These are phyloP conservation scores for Notiomystis cincta DNA, from an alignment of 2,113 vertebrate species.

Conservation along the genomic window DNA sequence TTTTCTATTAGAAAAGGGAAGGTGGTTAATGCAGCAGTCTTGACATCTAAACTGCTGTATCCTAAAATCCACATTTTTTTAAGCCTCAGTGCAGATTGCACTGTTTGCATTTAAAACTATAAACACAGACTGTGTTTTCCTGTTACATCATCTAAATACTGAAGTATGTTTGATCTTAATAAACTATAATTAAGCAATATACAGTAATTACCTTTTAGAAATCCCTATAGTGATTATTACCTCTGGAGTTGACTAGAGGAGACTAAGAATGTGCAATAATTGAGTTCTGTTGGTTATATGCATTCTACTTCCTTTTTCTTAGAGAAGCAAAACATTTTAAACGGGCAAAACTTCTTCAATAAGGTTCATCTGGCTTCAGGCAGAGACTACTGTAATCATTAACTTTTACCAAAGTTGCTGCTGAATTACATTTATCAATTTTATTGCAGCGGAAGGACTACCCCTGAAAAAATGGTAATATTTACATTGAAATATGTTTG, in stretches of 20 bases:
- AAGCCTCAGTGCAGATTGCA: background rate
- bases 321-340: conserved; percentile 30
- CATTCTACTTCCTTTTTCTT: conserved; percentile 51
- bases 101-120: conserved; percentile 38
- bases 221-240: conserved; percentile 72
- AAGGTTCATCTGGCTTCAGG: conserved; percentile 25
- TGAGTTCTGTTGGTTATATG: conserved; percentile 62
- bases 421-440: background rate
- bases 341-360: conserved; percentile 35
- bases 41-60: conserved; percentile 8
- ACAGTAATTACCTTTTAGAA: conserved; percentile 73
- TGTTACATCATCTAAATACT: conserved; percentile 37
- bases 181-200: conserved; percentile 66
- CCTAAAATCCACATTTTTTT: background rate
- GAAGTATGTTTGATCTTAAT: conserved; percentile 54
- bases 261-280: conserved; percentile 62
- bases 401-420: background rate
- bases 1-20: background rate
- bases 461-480: background rate
- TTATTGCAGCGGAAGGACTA: background rate
- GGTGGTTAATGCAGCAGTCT: background rate
- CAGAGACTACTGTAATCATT: background rate
- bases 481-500: background rate
- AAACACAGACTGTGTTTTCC: conserved; percentile 38
- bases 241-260: conserved; percentile 60